Base-by-base conservation (phyloP, 1,140 invertebrate species). In the Aphis craccivora region DNA sequence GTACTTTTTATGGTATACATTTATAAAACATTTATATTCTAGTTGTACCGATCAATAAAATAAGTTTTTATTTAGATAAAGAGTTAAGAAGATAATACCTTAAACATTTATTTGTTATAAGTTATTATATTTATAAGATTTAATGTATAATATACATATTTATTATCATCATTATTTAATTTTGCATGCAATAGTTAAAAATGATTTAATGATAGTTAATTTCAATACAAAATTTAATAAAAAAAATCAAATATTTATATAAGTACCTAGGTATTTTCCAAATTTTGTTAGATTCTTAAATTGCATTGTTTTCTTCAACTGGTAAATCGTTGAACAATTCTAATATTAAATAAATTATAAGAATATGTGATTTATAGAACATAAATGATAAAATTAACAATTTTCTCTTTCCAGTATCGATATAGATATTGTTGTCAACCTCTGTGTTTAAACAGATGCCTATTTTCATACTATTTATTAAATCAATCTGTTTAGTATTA, bases 381-480 rank as follows among this genome's bases (percentile, higher is more conserved):
- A 86, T 45, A 30, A 30, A 25, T 48, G 20, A 51, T 88, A 89
- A 89, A 89, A 89, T 89, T 25, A 55, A 89, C 20, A 89, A 55
- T 40, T 89, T 53, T 55, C 88, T 30, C 22, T 40, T 55, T 25
- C 20, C n/a, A 55, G 48, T 55, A 55, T 55, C 3, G 40, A 25
- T 89, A n/a, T n/a, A n/a, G n/a, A 5, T 55, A 89, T 22, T 89
- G 30, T 55, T 55, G 48, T 55, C 18, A 55, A 89, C 35, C 1
- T 40, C 88, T 89, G 51, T 89, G 88, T 89, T 55, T 89, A 37
- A 90, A 90, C 89, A 90, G 89, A 90, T 90, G 89, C n/a, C 37
- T 90, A n/a, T 90, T 90, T 89, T 90, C 55, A 90, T 67, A 45
- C 37, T 43, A 23, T 67, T 60, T 90, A 60, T 90, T 67, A 90